phyloP scores from a whole-genome alignment of 2,797 vertebrate genomes.

The Gallinago stenura region DNA sequence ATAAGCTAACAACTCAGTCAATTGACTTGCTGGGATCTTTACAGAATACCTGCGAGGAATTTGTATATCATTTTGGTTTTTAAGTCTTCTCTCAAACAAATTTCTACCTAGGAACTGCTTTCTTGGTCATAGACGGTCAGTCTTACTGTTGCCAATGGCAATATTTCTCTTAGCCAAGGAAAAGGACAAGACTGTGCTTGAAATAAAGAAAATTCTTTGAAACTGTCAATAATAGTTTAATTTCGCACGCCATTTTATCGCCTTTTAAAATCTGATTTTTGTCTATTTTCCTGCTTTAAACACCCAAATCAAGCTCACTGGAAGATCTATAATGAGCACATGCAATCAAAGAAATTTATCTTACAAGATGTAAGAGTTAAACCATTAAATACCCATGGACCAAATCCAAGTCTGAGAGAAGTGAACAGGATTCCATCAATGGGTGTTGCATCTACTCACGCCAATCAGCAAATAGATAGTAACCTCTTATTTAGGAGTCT shows the following conservation, averaged over 20 bases:
- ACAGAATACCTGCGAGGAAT: neutral
- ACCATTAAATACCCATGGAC: neutral
- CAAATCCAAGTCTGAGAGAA: slow-evolving; percentile 8
- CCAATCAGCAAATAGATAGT: neutral
- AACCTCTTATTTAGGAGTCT: neutral
- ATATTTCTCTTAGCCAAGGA: neutral
- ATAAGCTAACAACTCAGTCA: neutral
- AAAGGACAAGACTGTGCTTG: neutral
- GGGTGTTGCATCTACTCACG: neutral
- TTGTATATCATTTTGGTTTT: neutral
- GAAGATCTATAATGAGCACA: accelerated
- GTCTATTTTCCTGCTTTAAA: neutral
- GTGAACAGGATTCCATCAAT: neutral
- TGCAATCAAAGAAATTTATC: neutral
- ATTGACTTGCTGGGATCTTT: neutral
- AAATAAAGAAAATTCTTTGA: neutral
- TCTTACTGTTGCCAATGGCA: neutral
- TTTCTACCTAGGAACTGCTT: neutral
- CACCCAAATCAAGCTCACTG: neutral
- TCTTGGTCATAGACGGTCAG: neutral
- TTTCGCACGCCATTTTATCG: neutral
- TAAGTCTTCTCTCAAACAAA: neutral
- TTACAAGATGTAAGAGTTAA: neutral
- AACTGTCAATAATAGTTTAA: neutral
- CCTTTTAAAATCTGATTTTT: neutral